Evolutionary conservation across 2,888 invertebrate genomes (phyloP), one percentile per base, ranked within the genome.

Genomic region (Coelinius sp.): DNA sequence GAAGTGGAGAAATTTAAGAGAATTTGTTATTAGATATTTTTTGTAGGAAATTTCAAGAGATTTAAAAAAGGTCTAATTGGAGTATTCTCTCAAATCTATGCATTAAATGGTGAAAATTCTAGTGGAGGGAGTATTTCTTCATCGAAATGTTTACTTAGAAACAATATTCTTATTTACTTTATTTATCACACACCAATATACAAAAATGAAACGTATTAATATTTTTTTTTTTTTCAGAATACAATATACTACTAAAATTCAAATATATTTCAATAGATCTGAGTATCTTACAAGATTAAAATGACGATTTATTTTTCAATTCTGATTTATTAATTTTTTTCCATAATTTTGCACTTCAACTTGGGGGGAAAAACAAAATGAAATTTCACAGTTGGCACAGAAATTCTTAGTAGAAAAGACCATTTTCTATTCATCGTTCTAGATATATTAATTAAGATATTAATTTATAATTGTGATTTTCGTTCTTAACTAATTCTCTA

Each of bases 171-270:
- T 87, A 86, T 87, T 85, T 86, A 87, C 86, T 87, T 84, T 86
- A 87, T 87, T 87, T 84, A 87, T 87, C 87, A 86, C 87, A 87
- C 87, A 87, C 87, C 87, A 87, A 87, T 87, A 87, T 87, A 87
- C 87, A 87, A 87, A 87, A 87, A 87, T 85, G 85, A 87, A 87
- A 84, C 83, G 84, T 86, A 86, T 85, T 85, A 86, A 85, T 87
- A 86, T 59, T 59, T 59, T 59, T 49, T 49, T 46, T 14, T 46
- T 56, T 20, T 63, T 86, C 85, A 86, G 86, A 86, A 87, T 87
- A 87, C 86, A 87, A 86, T 86, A 84, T 84, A 81, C 85, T 86
- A 85, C 85, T 84, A 86, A 77, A 86, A 85, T 86, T 87, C 83
- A 87, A 86, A 85, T 86, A 86, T 87, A 85, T 86, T 63, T 86